Conservation (phyloP, 2,797 vertebrate genomes). For the Ceryle rudis region DNA sequence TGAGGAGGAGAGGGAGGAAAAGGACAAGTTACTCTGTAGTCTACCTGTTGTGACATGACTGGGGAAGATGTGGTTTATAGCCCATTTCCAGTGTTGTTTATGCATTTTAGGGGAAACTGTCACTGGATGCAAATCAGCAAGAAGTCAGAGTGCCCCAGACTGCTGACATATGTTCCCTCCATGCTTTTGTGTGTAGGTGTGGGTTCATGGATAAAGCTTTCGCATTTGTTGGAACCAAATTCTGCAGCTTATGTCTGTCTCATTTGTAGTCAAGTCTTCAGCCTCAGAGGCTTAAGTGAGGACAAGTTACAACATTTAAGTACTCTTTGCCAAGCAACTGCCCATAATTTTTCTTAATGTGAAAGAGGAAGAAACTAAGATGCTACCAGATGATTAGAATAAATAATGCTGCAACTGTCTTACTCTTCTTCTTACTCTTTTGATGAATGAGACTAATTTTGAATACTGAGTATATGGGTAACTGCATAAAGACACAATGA, state of each 20-base stretch:
- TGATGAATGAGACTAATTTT: conserved; percentile 34
- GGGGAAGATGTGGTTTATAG: background rate
- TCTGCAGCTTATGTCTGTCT: background rate
- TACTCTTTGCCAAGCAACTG: background rate
- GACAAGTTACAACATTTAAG: background rate
- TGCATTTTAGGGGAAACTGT: background rate
- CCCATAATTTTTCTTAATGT: background rate
- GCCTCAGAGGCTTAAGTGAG: background rate
- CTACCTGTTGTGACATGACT: background rate
- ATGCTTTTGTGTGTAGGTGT: background rate
- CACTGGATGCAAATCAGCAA: background rate
- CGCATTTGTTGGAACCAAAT: background rate
- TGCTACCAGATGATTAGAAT: background rate
- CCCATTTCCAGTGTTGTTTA: background rate
- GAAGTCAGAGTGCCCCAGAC: background rate
- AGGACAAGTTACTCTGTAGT: background rate
- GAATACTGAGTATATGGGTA: background rate
- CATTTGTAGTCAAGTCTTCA: background rate
- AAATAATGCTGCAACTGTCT: conserved; percentile 11
- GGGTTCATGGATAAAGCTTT: background rate
- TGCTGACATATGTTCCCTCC: background rate
- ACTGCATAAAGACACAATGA: conserved; percentile 3
- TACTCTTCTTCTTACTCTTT: background rate
- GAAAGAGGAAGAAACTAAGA: background rate
- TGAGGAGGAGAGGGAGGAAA: background rate